Percentiles rank a stretch among this genome's conserved stretches.
Evolutionary conservation across 2,888 invertebrate species (phyloP).

Genomic region (Andrena marginata): DNA sequence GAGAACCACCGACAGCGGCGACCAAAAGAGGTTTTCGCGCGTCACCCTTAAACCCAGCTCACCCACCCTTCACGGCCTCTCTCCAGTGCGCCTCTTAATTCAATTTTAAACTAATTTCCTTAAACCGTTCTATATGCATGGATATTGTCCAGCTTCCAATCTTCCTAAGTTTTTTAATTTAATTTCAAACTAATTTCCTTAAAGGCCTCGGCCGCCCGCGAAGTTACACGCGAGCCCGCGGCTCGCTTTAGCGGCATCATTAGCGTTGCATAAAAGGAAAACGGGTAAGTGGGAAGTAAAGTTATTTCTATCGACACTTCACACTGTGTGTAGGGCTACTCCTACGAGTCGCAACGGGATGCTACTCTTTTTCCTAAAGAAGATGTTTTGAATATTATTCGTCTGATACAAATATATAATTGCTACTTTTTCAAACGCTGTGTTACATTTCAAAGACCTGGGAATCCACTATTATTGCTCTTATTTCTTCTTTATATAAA

Average conservation of each 20-base stretch:
- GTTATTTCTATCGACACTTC: constrained; percentile 53
- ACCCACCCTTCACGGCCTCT: constrained; percentile 41
- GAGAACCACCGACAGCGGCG: constrained; percentile 28
- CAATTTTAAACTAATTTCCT: constrained; percentile 65
- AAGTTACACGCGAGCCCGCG: constrained; percentile 39
- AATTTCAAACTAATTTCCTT: constrained; percentile 67
- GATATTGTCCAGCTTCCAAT: constrained; percentile 62
- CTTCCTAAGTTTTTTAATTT: constrained; percentile 68
- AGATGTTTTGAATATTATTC: neutral
- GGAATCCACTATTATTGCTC: too few species aligned
- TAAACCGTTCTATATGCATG: constrained; percentile 57
- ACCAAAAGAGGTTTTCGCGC: constrained; percentile 9
- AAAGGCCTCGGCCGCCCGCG: constrained; percentile 50
- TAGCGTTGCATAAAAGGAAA: constrained; percentile 61
- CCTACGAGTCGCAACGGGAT: neutral
- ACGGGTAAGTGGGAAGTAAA: constrained; percentile 41
- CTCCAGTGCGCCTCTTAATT: constrained; percentile 51
- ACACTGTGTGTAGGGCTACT: neutral
- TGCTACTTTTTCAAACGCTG: too few species aligned
- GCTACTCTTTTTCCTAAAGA: neutral
- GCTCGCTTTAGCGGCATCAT: constrained; percentile 53
- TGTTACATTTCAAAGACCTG: too few species aligned
- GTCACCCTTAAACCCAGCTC: constrained; percentile 27
- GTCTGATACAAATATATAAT: too few species aligned
- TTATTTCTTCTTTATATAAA: too few species aligned